A percentile compares a stretch with the other conserved stretches of the same genome.
Conservation (phyloP, 2,113 vertebrate genomes). For the Notiomystis cincta region DNA sequence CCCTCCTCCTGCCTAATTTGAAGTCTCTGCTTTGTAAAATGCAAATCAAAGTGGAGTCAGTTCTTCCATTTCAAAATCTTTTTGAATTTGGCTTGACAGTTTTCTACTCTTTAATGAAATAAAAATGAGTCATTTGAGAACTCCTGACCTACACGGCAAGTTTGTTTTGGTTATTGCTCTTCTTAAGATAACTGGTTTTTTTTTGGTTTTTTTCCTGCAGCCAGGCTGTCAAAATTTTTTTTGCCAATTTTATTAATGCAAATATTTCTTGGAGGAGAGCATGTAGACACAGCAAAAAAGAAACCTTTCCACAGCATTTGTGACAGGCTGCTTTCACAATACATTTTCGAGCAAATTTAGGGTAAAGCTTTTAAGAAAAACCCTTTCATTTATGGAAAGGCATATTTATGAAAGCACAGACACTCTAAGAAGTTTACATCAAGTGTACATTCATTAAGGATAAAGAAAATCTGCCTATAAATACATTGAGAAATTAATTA, state of each 20-base stretch:
- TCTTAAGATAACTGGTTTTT: not conserved
- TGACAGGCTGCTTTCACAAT: conserved; percentile 13
- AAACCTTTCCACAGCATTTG: not conserved
- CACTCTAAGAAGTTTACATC: not conserved
- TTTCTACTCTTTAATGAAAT: conserved; percentile 1
- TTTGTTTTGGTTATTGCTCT: conserved; percentile 3
- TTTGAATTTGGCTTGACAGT: conserved; percentile 3
- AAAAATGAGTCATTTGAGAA: conserved; percentile 12
- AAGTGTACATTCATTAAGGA: not conserved
- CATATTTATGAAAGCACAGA: not conserved
- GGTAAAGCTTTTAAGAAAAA: not conserved
- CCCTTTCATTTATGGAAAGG: not conserved
- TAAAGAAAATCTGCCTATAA: not conserved
- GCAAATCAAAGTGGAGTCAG: conserved; percentile 22
- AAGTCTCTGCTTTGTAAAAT: conserved; percentile 11
- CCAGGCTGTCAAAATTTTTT: conserved; percentile 1
- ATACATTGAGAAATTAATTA: not conserved
- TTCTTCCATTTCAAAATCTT: not conserved
- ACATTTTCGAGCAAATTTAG: not conserved
- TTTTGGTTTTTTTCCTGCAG: not conserved
- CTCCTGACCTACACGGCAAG: not conserved
- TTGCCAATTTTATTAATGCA: not conserved
- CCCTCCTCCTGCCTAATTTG: not conserved
- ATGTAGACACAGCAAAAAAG: not conserved
- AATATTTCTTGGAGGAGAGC: conserved; percentile 6